Conservation (phyloP, 2,888 invertebrate species). For the Dorcus parallelipipedus region DNA sequence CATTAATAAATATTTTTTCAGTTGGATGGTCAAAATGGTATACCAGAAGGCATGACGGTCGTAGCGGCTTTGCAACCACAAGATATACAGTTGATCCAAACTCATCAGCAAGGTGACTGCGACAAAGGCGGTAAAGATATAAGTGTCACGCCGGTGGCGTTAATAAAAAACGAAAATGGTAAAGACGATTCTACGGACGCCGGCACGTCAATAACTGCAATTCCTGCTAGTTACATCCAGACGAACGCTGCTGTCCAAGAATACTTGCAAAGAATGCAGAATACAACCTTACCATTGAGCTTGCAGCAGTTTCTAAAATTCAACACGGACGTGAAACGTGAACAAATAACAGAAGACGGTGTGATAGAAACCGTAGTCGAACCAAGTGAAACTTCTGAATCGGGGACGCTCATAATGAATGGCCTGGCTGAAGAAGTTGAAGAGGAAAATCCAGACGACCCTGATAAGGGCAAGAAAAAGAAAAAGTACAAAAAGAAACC, state of each 20-base stretch:
- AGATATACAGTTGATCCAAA: conserved; percentile 62
- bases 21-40: conserved; percentile 50
- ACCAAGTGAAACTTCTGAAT: conserved; percentile 39
- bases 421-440: conserved; percentile 44
- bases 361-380: conserved; percentile 51
- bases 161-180: conserved; percentile 49
- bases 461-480: conserved; percentile 55
- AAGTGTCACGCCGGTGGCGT: conserved; percentile 51
- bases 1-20: conserved; percentile 17
- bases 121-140: conserved; percentile 39
- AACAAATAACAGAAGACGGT: conserved; percentile 52
- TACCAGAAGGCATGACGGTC: conserved; percentile 64
- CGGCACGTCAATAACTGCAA: conserved; percentile 45
- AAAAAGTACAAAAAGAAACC: conserved; percentile 80
- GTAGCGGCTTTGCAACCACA: conserved; percentile 66
- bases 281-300: conserved; percentile 53
- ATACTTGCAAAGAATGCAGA: conserved; percentile 51
- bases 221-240: conserved; percentile 55
- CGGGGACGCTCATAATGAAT: conserved; percentile 37
- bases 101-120: conserved; percentile 28
- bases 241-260: conserved; percentile 52
- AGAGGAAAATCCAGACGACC: conserved; percentile 42
- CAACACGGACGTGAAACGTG: conserved; percentile 56
- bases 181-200: conserved; percentile 32
- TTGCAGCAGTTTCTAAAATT: conserved; percentile 64